Conservation (phyloP, 1,140 invertebrate genomes). For the Drosophila pseudoananassae region DNA sequence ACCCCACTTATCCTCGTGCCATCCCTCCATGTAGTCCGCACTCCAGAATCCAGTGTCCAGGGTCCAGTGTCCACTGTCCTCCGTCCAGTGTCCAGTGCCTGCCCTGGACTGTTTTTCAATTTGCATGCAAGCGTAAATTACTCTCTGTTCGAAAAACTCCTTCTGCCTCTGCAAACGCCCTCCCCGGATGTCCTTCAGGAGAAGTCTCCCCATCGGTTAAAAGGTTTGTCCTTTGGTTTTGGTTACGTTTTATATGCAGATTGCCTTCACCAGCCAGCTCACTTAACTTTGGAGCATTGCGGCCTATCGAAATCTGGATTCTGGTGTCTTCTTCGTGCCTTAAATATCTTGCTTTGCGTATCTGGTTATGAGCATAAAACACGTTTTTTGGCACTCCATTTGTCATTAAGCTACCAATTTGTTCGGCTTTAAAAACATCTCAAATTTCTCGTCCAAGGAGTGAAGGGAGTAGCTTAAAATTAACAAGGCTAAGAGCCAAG, state of each 20-base stretch:
- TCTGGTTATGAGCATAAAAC: constrained; percentile 36
- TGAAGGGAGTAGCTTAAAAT: constrained; percentile 7
- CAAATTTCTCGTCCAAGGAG: constrained; percentile 38
- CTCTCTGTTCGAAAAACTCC: constrained; percentile 34
- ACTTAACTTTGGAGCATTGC: constrained; percentile 2
- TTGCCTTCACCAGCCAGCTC: constrained; percentile 32
- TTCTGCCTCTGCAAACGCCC: neutral
- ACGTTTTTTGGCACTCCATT: constrained; percentile 73
- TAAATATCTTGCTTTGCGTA: constrained; percentile 54
- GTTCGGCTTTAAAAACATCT: constrained; percentile 51
- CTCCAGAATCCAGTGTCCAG: neutral
- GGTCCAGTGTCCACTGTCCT: constrained; percentile 6
- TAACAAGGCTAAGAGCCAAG: constrained; percentile 13
- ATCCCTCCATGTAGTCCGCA: neutral
- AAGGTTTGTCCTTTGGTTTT: constrained; percentile 68
- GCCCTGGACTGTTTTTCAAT: constrained; percentile 76
- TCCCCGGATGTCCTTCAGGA: constrained; percentile 5
- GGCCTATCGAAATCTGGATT: constrained; percentile 32
- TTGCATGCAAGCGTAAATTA: constrained; percentile 79
- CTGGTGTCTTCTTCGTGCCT: constrained; percentile 24
- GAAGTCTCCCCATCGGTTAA: constrained; percentile 41
- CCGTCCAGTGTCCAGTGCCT: constrained; percentile 37
- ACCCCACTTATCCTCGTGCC: neutral
- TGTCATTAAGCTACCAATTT: constrained; percentile 73
- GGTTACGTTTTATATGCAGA: constrained; percentile 65